Percentiles rank a stretch among this genome's conserved stretches.
Conservation (phyloP, 2,797 vertebrate species). For the Pogoniulus pusillus region DNA sequence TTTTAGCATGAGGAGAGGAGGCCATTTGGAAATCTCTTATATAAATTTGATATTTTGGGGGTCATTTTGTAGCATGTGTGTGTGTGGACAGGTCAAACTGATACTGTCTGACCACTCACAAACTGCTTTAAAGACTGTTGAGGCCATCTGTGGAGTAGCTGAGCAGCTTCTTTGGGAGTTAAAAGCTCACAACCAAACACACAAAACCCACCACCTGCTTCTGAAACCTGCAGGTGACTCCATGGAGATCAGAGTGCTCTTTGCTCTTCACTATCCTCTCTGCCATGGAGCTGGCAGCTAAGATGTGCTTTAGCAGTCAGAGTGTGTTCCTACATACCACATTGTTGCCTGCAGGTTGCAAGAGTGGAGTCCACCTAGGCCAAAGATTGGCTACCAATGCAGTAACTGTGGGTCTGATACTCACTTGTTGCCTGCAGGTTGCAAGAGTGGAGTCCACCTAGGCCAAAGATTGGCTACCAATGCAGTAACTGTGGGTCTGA, state of each 20-base stretch:
- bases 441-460: neutral
- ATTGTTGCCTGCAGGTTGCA: neutral
- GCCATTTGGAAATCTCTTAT: neutral
- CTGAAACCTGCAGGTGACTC: neutral
- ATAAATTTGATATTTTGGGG: neutral
- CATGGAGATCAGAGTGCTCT: neutral
- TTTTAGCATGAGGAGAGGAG: neutral
- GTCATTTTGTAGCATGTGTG: neutral
- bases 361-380: neutral
- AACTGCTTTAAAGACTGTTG: neutral
- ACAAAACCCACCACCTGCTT: neutral
- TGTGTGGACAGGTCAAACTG: neutral
- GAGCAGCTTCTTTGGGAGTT: neutral
- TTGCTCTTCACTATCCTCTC: neutral
- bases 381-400: neutral
- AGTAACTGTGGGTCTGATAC: too few relatives aligned
- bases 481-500: too few relatives aligned
- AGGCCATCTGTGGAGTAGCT: neutral
- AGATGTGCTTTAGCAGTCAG: neutral
- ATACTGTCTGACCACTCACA: neutral
- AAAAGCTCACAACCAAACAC: neutral
- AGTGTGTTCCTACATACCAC: accelerated
- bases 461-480: neutral
- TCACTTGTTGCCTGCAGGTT: neutral
- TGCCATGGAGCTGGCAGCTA: neutral